Base-by-base conservation (phyloP, 2,113 vertebrate genomes). In the Phylloscopus trochiloides region DNA sequence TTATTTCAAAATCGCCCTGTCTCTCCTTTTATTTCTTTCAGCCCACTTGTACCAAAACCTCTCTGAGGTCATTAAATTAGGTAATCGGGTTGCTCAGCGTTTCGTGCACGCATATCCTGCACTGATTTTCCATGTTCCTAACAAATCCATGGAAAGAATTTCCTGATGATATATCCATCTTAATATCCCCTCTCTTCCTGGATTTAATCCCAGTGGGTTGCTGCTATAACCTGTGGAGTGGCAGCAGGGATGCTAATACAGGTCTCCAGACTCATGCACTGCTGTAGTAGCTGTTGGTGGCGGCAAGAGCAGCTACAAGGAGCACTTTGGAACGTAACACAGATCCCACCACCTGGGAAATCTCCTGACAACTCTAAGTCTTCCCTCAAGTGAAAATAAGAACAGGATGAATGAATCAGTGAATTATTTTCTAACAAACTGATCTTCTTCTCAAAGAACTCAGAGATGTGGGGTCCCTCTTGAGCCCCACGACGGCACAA, bases 401-500 rank as follows among this genome's bases (percentile, higher is more conserved):
- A 84, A 45, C 7, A 54, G 57, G 28, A 54, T 32, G 17, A 86
- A 83, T 4, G 7, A 73, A 15, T 50, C 24, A 51, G 19, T 31
- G 14, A 86, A 82, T 57, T 61, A 17, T 72, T 61, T 82, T 36
- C 31, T 54, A 59, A 76, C 1, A 59, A 79, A 76, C 47, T 66
- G 19, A 91, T 80, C 38, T 47, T 80, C 12, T 55, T 72, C 67
- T 91, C 29, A 42, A 70, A 74, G 29, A 88, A 86, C 7, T 21
- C 1, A 0, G 51, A 84, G 48, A 40, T 32, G 32, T 0, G 3
- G 25, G 3, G 25, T 50, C 40, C 26, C 17, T 42, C 28, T 22
- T 0, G 1, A 12, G n/a, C 31, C 43, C 43, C 52, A 58, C 0
- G 0, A 43, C 1, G 7, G 59, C 72, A 73, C 51, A 42, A 32